Percentiles rank a stretch among this genome's conserved stretches.
These are phyloP conservation scores for Sialis lutaria DNA, from an alignment of 2,888 invertebrate species.

Conservation along the genomic window DNA sequence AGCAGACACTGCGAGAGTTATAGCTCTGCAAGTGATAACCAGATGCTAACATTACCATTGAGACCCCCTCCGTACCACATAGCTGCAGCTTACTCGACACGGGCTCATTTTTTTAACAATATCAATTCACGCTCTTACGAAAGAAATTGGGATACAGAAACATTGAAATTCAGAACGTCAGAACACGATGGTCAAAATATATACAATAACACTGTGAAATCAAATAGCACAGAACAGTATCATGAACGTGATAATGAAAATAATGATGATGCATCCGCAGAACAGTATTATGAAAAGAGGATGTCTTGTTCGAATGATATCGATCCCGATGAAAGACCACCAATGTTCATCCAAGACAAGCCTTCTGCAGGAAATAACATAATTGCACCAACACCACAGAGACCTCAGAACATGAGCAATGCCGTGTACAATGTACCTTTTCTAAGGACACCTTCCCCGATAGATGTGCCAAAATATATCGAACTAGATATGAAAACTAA, in stretches of 20 bases:
- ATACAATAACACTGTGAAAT: conserved; percentile 11
- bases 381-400: conserved; percentile 12
- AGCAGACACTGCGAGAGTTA: neutral
- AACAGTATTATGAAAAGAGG: neutral
- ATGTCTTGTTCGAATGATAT: neutral
- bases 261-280: neutral
- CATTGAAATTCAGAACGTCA: neutral
- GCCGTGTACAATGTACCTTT: conserved; percentile 1
- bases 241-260: neutral
- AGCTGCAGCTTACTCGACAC: conserved; percentile 67
- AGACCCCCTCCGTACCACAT: conserved; percentile 72
- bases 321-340: conserved; percentile 8
- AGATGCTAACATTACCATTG: conserved; percentile 9
- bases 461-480: neutral
- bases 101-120: conserved; percentile 47
- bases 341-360: conserved; percentile 12
- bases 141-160: neutral
- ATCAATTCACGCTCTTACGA: conserved; percentile 20
- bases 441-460: neutral
- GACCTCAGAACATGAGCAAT: conserved; percentile 3
- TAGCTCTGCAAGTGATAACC: neutral
- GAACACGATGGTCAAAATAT: neutral
- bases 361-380: conserved; percentile 9
- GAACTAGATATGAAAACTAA: neutral
- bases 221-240: conserved; percentile 13